Percentiles rank a stretch among this genome's conserved stretches.
These are phyloP conservation scores for Taurulus bubalis DNA, from an alignment of 2,113 vertebrate species.

Conservation along the genomic window DNA sequence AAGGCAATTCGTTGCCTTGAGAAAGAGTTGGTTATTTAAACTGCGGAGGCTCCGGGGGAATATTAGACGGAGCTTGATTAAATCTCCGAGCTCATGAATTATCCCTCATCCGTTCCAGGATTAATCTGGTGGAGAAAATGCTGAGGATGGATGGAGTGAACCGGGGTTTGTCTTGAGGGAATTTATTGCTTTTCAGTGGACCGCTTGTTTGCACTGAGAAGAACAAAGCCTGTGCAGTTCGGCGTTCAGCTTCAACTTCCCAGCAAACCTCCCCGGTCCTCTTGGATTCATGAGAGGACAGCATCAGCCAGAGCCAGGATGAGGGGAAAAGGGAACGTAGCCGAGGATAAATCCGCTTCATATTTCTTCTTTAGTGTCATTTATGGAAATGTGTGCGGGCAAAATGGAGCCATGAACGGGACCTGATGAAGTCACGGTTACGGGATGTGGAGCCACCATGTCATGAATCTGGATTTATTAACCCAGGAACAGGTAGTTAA, in stretches of 20 bases:
- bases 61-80: conserved; percentile 62
- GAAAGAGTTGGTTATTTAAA: conserved; percentile 63
- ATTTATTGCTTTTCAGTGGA: conserved; percentile 28
- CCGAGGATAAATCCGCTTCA: conserved; percentile 30
- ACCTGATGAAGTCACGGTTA: conserved; percentile 77
- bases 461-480: conserved; percentile 75
- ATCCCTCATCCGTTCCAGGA: conserved; percentile 43
- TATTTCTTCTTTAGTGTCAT: conserved; percentile 79
- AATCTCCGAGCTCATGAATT: conserved; percentile 56
- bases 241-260: conserved; percentile 22
- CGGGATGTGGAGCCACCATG: conserved; percentile 43
- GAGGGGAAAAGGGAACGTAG: conserved; percentile 17
- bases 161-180: neutral
- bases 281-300: conserved; percentile 46
- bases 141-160: conserved; percentile 3
- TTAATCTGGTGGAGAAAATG: conserved; percentile 46
- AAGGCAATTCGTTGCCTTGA: conserved; percentile 48
- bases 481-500: conserved; percentile 64
- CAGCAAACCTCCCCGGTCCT: neutral
- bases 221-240: conserved; percentile 8
- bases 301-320: conserved; percentile 2
- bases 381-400: conserved; percentile 77
- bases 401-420: conserved; percentile 65
- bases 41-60: conserved; percentile 42
- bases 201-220: conserved; percentile 16